Evolutionary conservation across 2,113 vertebrate genomes (phyloP).

Genomic region (Peromyscus polionotus): DNA sequence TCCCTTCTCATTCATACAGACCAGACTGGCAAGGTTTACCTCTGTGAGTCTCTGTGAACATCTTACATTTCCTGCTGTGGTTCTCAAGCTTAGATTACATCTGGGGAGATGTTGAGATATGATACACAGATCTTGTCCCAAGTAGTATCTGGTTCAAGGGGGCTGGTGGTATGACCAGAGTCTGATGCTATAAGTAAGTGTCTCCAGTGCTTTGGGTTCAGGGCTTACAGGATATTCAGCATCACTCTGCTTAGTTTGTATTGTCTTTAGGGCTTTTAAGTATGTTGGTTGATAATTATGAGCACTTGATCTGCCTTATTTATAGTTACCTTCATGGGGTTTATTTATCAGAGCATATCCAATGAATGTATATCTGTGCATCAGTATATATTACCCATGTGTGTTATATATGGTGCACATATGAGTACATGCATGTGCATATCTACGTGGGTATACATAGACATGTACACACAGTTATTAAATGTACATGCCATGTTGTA

Average conservation of each 20-base stretch:
- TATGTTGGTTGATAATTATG: background rate
- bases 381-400: no score
- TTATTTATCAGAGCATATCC: background rate
- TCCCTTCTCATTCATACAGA: background rate
- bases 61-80: background rate
- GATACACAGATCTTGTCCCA: background rate
- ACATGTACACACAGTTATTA: background rate
- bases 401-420: no score
- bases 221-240: background rate
- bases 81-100: background rate
- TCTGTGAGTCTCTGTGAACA: background rate
- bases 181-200: background rate
- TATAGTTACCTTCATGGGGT: background rate
- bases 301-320: background rate
- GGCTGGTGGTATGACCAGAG: background rate
- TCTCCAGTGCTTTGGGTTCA: background rate
- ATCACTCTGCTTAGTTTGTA: background rate
- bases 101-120: background rate
- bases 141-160: background rate
- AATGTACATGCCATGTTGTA: background rate
- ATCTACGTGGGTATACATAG: fast-evolving
- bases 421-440: no score
- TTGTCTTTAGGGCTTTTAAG: background rate
- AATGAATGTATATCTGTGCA: background rate
- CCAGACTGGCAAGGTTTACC: no score